Evolutionary conservation across 2,113 vertebrate genomes (phyloP), one percentile per base, ranked within the genome.

Genomic region (Ptyas mucosa): DNA sequence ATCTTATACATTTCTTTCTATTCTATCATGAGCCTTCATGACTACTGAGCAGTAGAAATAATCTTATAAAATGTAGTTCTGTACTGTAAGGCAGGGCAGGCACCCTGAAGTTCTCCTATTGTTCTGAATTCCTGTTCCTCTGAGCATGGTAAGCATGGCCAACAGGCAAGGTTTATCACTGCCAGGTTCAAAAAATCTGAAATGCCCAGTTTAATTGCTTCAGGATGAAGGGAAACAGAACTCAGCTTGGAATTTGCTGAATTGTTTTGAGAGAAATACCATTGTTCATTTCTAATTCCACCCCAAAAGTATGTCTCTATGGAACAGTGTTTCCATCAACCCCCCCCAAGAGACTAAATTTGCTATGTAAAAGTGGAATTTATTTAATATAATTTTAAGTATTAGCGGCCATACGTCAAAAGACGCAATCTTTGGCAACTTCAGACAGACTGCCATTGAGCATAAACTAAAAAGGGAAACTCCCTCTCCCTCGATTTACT

Each of bases 271-370:
- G 24, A 51, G 46, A 24, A 87, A 26, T 5, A 3, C 85, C 49
- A 24, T 12, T 51, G 43, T 86, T 86, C 85, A 2, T 23, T 10
- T 34, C 43, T 86, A 87, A 49, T 23, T 51, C 10, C 23, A 49
- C 43, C 43, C 46, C 46, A 93, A 94, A 91, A 94, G 52, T 93
- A 34, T n/a, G n/a, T 91, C 95, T 96, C 96, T 95, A 97, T 96
- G 61, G 96, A 94, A 93, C 94, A 87, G 96, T 55, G 46, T 53
- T 51, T 91, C 20, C 92, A 94, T 69, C 93, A 94, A 92, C 75
- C 95, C 94, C 46, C n/a, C 46, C 52, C 89, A 51, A 95, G 94
- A 81, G 93, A 92, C 93, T 93, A 7, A 21, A 11, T 23, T 43
- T 4, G 5, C 85, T 23, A 46, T 49, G 24, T 49, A 85, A 10